Evolutionary conservation across 2,113 vertebrate genomes (phyloP).

Genomic region (Chionodraco myersi): DNA sequence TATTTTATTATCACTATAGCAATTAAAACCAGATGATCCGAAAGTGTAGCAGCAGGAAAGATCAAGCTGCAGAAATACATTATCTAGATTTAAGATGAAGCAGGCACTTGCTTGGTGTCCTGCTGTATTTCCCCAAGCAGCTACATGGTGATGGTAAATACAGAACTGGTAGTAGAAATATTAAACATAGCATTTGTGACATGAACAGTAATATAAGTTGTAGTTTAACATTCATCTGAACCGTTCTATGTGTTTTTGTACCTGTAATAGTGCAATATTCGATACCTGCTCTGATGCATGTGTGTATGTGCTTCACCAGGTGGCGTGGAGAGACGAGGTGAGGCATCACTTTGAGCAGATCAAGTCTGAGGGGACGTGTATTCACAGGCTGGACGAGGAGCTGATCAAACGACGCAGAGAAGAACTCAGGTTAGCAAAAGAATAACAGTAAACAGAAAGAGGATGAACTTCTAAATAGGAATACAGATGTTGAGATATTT

Average conservation of each 20-base stretch:
- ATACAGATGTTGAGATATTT: not conserved
- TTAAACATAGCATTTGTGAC: no score
- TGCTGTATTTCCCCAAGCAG: not conserved
- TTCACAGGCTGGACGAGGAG: conserved; percentile 96
- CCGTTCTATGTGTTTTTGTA: not conserved
- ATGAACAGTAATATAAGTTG: not conserved
- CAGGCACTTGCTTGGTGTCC: not conserved
- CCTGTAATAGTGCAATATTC: not conserved
- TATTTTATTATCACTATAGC: not conserved
- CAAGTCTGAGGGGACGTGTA: conserved; percentile 96
- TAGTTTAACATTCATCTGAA: not conserved
- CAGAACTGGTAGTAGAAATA: not conserved
- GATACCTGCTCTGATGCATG: not conserved
- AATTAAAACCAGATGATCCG: not conserved
- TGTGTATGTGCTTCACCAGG: conserved; percentile 79
- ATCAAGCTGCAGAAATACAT: no score
- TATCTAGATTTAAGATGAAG: not conserved
- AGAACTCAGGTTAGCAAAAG: conserved; percentile 90
- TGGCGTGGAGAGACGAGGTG: conserved; percentile 96
- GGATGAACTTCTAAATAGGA: not conserved
- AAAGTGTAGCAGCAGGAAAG: not conserved
- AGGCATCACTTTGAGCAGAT: conserved; percentile 98
- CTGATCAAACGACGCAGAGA: conserved; percentile 93
- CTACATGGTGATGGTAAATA: not conserved
- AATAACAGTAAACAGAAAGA: not conserved